A percentile compares a stretch with the other conserved stretches of the same genome.
These are phyloP conservation scores for Salmo trutta DNA, from an alignment of 2,797 vertebrate species.

Conservation along the genomic window DNA sequence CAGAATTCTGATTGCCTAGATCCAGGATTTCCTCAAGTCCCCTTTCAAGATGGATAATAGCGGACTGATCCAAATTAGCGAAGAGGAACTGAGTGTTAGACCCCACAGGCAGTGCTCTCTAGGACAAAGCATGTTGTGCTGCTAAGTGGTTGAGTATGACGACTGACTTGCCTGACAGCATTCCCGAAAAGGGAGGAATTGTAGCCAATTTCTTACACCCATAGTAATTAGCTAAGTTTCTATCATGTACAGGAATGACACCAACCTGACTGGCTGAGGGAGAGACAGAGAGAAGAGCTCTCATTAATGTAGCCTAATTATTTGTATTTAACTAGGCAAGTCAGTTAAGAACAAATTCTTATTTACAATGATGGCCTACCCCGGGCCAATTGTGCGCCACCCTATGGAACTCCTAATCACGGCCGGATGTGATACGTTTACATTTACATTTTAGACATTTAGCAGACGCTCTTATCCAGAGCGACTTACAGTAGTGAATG, in stretches of 20 bases:
- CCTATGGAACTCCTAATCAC: too few species aligned
- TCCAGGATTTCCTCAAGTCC: background rate
- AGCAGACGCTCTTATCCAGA: too few species aligned
- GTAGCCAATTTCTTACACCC: slow-evolving; percentile 16
- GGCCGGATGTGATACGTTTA: too few species aligned
- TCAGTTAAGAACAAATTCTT: too few species aligned
- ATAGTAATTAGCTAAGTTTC: slow-evolving; percentile 11
- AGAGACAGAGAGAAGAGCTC: background rate
- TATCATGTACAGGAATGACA: slow-evolving; percentile 14
- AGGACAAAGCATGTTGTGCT: background rate
- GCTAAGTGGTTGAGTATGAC: slow-evolving; percentile 15
- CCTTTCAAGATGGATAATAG: slow-evolving; percentile 10
- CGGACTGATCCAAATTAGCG: background rate
- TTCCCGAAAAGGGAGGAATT: slow-evolving; percentile 40
- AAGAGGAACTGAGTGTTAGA: slow-evolving; percentile 1
- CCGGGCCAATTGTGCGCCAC: too few species aligned
- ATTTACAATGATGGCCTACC: too few species aligned
- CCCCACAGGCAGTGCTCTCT: slow-evolving; percentile 5
- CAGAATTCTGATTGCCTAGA: background rate
- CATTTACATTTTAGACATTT: too few species aligned
- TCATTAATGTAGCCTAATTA: background rate
- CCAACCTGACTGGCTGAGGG: background rate
- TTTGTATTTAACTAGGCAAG: too few species aligned
- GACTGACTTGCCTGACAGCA: slow-evolving; percentile 29
- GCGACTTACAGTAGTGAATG: too few species aligned